phyloP scores from a whole-genome alignment of 2,113 vertebrate genomes.

The Phasianus colchicus region DNA sequence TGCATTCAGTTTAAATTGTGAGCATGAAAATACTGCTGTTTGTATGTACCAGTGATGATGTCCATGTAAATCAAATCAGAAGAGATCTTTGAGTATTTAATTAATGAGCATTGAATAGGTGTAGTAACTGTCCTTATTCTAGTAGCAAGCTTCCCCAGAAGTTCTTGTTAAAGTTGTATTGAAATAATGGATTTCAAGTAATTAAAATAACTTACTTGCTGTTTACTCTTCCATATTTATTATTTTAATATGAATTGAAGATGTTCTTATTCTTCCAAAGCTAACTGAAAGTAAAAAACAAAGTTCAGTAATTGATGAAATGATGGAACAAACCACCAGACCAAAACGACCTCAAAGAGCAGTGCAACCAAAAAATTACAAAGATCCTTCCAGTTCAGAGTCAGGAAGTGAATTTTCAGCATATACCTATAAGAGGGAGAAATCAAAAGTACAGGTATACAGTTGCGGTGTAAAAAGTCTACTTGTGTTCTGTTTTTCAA shows the following conservation, averaged over 20 bases:
- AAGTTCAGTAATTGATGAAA: not conserved
- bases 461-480: not conserved
- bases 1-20: not conserved
- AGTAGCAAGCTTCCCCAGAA: not conserved
- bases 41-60: not conserved
- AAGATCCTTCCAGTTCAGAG: constrained; percentile 83
- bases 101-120: not conserved
- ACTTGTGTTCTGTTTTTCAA: not conserved
- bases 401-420: constrained; percentile 59
- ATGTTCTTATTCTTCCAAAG: constrained; percentile 62
- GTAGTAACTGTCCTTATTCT: not conserved
- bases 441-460: constrained; percentile 55
- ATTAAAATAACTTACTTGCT: not conserved
- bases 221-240: not conserved
- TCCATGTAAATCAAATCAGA: not conserved
- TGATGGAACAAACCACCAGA: constrained; percentile 22
- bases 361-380: constrained; percentile 83
- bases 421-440: not conserved
- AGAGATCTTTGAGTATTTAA: not conserved
- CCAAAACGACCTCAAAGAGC: constrained; percentile 79
- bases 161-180: not conserved
- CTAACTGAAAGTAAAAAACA: not conserved
- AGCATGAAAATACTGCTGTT: not conserved
- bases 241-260: not conserved
- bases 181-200: not conserved